Conservation (phyloP, 2,113 vertebrate genomes). For the Isurus oxyrinchus region DNA sequence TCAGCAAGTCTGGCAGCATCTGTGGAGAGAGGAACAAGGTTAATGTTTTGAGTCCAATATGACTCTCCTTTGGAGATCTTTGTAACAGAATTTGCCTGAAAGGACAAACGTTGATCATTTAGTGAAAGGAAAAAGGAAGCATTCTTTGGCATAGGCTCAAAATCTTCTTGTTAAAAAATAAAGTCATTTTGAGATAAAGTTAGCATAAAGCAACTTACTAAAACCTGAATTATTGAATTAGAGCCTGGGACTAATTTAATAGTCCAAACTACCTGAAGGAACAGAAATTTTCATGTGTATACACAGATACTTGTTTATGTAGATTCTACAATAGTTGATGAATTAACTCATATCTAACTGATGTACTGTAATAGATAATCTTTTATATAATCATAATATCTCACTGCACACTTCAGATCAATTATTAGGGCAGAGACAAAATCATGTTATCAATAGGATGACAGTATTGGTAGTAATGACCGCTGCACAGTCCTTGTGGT, state of each 20-base stretch:
- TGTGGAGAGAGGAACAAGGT: too few species aligned
- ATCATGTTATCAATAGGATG: not conserved
- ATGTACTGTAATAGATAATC: not conserved
- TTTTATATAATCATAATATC: not conserved
- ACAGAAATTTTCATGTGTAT: not conserved
- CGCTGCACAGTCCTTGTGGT: too few species aligned
- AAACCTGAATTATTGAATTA: not conserved
- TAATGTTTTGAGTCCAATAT: too few species aligned
- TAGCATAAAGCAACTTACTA: not conserved
- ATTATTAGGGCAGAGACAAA: not conserved
- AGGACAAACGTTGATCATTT: not conserved
- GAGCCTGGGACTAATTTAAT: not conserved
- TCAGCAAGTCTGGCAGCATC: too few species aligned
- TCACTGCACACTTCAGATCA: not conserved
- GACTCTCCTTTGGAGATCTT: not conserved
- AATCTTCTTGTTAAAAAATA: not conserved
- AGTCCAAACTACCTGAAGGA: not conserved
- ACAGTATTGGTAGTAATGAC: too few species aligned
- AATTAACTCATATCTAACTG: not conserved
- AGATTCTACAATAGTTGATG: not conserved
- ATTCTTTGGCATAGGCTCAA: not conserved
- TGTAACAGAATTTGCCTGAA: not conserved
- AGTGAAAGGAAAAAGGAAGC: not conserved
- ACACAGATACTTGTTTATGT: not conserved
- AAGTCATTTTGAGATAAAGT: not conserved